These are phyloP conservation scores for Cnemophilus loriae DNA, from an alignment of 2,113 vertebrate genomes.

Conservation along the genomic window DNA sequence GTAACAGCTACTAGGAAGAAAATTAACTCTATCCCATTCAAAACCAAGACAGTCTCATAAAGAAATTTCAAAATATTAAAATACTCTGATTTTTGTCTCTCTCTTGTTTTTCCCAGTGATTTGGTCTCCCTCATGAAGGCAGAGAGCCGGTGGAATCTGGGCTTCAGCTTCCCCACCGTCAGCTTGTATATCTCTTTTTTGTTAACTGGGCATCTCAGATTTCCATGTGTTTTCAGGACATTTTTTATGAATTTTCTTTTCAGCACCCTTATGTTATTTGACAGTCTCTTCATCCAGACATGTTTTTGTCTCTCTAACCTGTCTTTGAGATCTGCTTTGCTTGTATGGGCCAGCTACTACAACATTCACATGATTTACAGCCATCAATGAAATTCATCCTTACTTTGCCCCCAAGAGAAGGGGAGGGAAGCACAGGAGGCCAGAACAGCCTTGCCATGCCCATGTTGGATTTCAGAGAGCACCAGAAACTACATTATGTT, in stretches of 20 bases:
- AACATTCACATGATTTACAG: neutral
- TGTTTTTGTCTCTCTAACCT: neutral
- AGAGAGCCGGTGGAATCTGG: neutral
- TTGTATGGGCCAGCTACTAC: neutral
- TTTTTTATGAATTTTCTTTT: neutral
- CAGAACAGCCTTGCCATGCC: neutral
- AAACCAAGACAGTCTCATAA: neutral
- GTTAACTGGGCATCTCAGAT: neutral
- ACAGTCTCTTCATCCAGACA: neutral
- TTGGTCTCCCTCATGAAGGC: accelerated
- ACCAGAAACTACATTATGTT: neutral
- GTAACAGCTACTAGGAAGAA: neutral
- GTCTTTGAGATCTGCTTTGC: neutral
- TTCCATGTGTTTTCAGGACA: neutral
- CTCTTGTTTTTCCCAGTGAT: neutral
- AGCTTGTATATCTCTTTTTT: neutral
- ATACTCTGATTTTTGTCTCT: neutral
- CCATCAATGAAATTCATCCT: neutral
- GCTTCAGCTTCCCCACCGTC: neutral
- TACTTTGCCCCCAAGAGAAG: neutral
- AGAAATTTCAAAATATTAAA: neutral
- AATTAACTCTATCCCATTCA: neutral
- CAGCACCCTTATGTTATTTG: neutral
- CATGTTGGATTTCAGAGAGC: neutral
- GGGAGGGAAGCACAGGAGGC: neutral